These are phyloP conservation scores for Poecilia velifera DNA, from an alignment of 2,797 vertebrate genomes.

Conservation along the genomic window DNA sequence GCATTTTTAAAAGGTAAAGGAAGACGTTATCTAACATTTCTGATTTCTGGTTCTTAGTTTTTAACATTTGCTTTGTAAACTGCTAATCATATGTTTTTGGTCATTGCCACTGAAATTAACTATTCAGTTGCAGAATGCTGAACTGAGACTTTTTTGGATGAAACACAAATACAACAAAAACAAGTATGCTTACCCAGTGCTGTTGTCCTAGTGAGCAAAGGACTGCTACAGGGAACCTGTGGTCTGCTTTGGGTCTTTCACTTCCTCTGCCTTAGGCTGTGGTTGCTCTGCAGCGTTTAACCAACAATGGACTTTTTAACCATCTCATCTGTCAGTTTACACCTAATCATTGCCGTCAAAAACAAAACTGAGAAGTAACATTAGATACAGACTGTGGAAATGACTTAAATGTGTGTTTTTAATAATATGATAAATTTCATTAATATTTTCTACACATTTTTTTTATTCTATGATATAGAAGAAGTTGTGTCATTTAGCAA, in stretches of 20 bases:
- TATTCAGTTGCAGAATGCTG: neutral
- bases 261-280: constrained; percentile 34
- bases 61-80: too few relatives aligned
- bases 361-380: neutral
- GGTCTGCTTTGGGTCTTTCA: constrained; percentile 20
- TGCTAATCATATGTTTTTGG: neutral
- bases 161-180: neutral
- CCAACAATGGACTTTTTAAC: constrained; percentile 20
- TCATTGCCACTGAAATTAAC: too few relatives aligned
- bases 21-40: neutral
- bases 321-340: constrained; percentile 31
- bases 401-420: constrained; percentile 1
- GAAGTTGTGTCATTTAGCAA: neutral
- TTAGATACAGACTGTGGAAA: neutral
- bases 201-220: constrained; percentile 21
- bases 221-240: constrained; percentile 13
- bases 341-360: constrained; percentile 14
- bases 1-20: neutral
- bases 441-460: neutral
- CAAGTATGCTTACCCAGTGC: neutral
- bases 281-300: constrained; percentile 35
- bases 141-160: neutral
- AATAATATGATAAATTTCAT: neutral
- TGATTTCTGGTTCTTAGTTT: too few relatives aligned
- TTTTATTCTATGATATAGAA: neutral